phyloP scores from a whole-genome alignment of 2,888 invertebrate species.

The Heliothis peltigera region DNA sequence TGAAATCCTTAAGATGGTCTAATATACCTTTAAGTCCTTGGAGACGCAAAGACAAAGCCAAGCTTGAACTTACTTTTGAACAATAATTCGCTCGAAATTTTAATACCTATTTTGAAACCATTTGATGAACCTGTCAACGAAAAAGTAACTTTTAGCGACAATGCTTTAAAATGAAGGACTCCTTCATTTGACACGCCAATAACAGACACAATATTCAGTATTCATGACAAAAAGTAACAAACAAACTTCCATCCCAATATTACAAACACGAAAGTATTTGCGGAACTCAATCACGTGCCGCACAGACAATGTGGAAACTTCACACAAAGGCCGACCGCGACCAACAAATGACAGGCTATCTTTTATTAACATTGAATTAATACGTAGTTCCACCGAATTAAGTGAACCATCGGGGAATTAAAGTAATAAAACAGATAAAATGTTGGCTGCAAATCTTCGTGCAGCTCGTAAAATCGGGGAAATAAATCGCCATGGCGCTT shows the following conservation, averaged over 20 bases:
- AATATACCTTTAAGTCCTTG: background rate
- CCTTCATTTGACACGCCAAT: conserved; percentile 6
- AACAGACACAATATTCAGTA: conserved; percentile 29
- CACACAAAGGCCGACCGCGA: conserved; percentile 28
- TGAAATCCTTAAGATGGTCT: background rate
- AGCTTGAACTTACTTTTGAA: too few species aligned
- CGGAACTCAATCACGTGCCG: conserved; percentile 50
- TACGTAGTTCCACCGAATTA: conserved; percentile 17
- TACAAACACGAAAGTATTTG: conserved; percentile 54
- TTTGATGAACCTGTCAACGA: background rate
- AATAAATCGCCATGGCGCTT: conserved; percentile 34
- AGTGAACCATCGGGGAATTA: conserved; percentile 23
- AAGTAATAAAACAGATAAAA: conserved; percentile 31
- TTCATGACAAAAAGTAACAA: conserved; percentile 45
- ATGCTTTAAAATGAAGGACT: background rate
- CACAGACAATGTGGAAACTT: conserved; percentile 25
- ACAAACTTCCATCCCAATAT: conserved; percentile 54
- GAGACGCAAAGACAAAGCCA: background rate
- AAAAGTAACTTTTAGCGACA: background rate
- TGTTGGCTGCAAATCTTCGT: conserved; percentile 44
- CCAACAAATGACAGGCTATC: conserved; percentile 14
- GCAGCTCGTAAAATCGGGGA: conserved; percentile 42
- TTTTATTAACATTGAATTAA: conserved; percentile 33
- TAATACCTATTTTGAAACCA: too few species aligned
- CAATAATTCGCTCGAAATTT: too few species aligned